A percentile compares a stretch with the other conserved stretches of the same genome.
phyloP scores from a whole-genome alignment of 2,888 invertebrate genomes.

The Ganaspis brasiliensis region DNA sequence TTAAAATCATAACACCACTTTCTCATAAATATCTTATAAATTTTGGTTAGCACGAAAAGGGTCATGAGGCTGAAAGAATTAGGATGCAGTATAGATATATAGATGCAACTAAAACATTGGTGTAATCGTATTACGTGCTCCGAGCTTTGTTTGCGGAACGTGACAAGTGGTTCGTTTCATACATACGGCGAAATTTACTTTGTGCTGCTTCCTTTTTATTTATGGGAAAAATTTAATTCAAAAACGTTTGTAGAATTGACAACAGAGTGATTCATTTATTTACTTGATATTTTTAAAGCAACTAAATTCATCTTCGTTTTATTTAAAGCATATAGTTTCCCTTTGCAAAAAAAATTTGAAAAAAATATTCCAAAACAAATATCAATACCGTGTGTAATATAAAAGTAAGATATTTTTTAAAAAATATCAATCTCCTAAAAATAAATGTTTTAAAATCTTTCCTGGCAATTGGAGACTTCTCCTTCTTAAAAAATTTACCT shows the following conservation, averaged over 20 bases:
- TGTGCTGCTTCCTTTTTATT: neutral
- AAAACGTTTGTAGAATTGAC: neutral
- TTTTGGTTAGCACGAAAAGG: no score
- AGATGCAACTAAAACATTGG: neutral
- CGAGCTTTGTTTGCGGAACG: conserved; percentile 60
- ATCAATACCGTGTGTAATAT: no score
- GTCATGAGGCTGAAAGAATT: neutral
- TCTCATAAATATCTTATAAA: no score
- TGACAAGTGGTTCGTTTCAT: conserved; percentile 56
- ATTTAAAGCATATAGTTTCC: no score
- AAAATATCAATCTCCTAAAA: neutral
- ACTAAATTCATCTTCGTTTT: no score
- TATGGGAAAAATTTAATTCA: neutral
- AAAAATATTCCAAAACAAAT: no score
- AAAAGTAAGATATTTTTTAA: no score
- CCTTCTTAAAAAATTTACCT: conserved; percentile 62
- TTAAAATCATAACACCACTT: no score
- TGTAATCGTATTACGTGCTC: neutral
- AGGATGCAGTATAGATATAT: neutral
- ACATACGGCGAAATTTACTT: neutral
- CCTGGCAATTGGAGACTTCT: neutral
- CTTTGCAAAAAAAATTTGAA: no score
- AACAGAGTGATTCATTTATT: no score
- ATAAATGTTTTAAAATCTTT: neutral
- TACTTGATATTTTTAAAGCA: no score